Percentiles rank a stretch among this genome's conserved stretches.
Conservation (phyloP, 2,113 vertebrate genomes). For the Psilopsiagon aurifrons region DNA sequence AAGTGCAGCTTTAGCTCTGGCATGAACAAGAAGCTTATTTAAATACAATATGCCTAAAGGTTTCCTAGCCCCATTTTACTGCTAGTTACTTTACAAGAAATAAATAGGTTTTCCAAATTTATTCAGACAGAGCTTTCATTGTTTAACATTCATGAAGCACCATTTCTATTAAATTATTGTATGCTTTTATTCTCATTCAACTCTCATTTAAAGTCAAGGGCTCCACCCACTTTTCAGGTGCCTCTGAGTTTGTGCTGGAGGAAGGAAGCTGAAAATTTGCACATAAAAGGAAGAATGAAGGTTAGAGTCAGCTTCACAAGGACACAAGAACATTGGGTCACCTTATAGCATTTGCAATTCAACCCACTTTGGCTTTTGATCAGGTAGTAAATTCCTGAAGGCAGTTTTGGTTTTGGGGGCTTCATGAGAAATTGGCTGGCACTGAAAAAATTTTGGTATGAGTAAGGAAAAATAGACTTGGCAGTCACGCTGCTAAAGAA, state of each 20-base stretch:
- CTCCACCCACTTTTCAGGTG: not conserved
- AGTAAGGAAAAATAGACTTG: not conserved
- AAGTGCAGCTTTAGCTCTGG: conserved; percentile 17
- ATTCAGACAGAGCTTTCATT: not conserved
- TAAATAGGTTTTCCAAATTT: conserved; percentile 26
- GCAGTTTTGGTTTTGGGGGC: not conserved
- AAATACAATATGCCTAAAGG: conserved; percentile 8
- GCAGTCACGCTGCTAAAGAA: not conserved
- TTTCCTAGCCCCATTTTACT: not conserved
- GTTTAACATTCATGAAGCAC: not conserved
- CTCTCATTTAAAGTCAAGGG: not conserved
- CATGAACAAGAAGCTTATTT: conserved; percentile 35
- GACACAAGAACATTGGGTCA: not conserved
- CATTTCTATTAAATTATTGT: not conserved
- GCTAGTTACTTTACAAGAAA: not conserved
- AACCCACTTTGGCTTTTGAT: not conserved
- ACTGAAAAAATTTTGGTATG: not conserved
- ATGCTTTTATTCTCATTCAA: not conserved
- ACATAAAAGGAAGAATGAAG: not conserved
- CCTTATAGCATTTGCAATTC: not conserved
- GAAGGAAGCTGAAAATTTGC: not conserved
- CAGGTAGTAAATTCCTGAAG: not conserved
- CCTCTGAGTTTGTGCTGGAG: not conserved
- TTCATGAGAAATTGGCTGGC: not conserved
- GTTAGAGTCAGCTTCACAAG: not conserved